Conservation (phyloP, 2,113 vertebrate species). For the Nothoprocta pentlandii region DNA sequence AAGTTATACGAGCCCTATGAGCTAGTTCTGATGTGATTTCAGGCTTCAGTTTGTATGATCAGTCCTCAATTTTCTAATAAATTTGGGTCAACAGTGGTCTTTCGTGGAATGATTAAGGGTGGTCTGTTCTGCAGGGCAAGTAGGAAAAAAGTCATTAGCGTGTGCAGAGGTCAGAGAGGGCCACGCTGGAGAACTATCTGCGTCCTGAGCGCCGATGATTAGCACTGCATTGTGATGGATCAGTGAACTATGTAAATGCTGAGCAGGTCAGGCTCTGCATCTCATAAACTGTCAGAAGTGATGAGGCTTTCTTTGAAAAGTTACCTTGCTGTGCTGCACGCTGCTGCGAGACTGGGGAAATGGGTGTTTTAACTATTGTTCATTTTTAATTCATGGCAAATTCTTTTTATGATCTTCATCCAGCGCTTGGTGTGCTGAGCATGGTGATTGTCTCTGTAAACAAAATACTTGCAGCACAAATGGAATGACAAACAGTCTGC, state of each 20-base stretch:
- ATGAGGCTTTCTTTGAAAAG: conserved; percentile 39
- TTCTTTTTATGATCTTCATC: conserved; percentile 23
- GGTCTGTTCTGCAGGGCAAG: conserved; percentile 29
- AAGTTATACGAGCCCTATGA: fast-evolving
- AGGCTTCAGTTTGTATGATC: background rate
- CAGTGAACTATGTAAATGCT: conserved; percentile 46
- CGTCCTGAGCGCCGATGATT: conserved; percentile 16
- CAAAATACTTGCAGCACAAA: conserved; percentile 25
- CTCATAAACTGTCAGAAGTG: conserved; percentile 41
- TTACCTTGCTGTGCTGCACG: conserved; percentile 42
- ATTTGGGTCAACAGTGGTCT: conserved; percentile 40
- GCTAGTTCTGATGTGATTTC: background rate
- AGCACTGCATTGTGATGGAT: conserved; percentile 55
- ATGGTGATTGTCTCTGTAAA: conserved; percentile 24
- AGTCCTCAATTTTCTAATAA: conserved; percentile 62
- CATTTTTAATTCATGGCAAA: conserved; percentile 63
- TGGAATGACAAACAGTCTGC: background rate
- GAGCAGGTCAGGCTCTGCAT: conserved; percentile 50
- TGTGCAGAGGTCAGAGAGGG: background rate
- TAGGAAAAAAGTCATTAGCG: conserved; percentile 46
- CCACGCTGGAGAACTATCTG: conserved; percentile 18
- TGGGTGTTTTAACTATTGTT: background rate
- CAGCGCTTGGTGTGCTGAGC: conserved; percentile 10
- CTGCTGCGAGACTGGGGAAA: conserved; percentile 1
- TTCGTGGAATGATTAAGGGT: conserved; percentile 46